These are phyloP conservation scores for Hydrozoanthus tunicans DNA, from an alignment of 64 coral and sea anemone genomes.

Conservation along the genomic window DNA sequence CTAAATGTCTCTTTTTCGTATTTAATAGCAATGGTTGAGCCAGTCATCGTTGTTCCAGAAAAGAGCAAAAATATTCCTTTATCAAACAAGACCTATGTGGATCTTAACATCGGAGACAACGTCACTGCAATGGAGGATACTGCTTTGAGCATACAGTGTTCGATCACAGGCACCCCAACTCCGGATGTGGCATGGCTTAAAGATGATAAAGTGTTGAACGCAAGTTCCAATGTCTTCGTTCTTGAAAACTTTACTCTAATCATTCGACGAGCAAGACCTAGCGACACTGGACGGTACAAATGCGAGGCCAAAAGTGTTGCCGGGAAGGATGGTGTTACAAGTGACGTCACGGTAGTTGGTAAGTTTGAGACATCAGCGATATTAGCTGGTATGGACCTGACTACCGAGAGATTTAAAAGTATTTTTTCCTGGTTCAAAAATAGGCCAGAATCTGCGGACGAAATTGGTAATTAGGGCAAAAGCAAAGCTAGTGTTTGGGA, in stretches of 20 bases:
- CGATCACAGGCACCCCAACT: constrained; percentile 36
- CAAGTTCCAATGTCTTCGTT: constrained; percentile 12
- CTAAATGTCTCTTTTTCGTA: neutral
- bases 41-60: constrained; percentile 12
- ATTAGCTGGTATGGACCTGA: no score
- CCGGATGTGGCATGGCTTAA: constrained; percentile 49
- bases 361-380: neutral
- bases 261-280: neutral
- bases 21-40: constrained; percentile 20
- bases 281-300: constrained; percentile 30
- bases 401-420: no score
- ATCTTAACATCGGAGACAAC: constrained; percentile 49
- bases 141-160: constrained; percentile 36
- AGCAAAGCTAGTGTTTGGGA: no score
- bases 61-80: constrained; percentile 24
- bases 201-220: constrained; percentile 22
- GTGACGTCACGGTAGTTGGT: constrained; percentile 35
- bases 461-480: no score
- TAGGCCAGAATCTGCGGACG: no score
- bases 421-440: no score
- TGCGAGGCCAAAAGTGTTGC: constrained; percentile 37
- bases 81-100: neutral
- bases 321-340: constrained; percentile 28
- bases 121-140: neutral
- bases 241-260: constrained; percentile 41